phyloP scores from a whole-genome alignment of 1,140 invertebrate genomes.

The Drosophila aff. region DNA sequence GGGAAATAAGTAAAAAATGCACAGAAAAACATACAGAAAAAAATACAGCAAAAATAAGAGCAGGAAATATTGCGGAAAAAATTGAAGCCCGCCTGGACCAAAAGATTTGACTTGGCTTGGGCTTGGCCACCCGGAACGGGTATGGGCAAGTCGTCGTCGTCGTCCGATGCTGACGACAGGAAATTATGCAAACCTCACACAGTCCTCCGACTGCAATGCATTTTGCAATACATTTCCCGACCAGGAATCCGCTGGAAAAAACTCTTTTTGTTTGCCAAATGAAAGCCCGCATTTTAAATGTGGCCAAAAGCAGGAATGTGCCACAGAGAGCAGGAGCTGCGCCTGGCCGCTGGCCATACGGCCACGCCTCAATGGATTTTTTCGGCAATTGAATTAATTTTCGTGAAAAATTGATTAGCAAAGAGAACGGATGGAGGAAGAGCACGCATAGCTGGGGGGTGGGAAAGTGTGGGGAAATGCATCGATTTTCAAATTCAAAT shows the following conservation, averaged over 20 bases:
- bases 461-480: not conserved
- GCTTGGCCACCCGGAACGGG: not conserved
- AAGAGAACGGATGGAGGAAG: not conserved
- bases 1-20: conserved; percentile 15
- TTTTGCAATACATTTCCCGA: conserved; percentile 49
- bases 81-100: conserved; percentile 12
- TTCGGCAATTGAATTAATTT: conserved; percentile 85
- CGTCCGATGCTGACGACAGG: conserved; percentile 76
- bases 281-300: conserved; percentile 80
- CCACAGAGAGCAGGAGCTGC: not conserved
- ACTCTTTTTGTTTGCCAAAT: conserved; percentile 61
- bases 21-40: conserved; percentile 7
- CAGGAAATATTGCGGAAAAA: conserved; percentile 5
- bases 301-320: conserved; percentile 46
- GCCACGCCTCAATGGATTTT: conserved; percentile 81
- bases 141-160: conserved; percentile 24
- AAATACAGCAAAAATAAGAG: not conserved
- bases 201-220: conserved; percentile 54
- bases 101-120: conserved; percentile 51
- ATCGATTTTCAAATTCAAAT: conserved; percentile 9
- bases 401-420: conserved; percentile 83
- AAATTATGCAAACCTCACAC: conserved; percentile 85
- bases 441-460: not conserved
- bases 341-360: conserved; percentile 57
- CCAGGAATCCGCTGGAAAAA: conserved; percentile 37